phyloP scores from a whole-genome alignment of 2,113 vertebrate genomes.

The Nyctibius bracteatus region DNA sequence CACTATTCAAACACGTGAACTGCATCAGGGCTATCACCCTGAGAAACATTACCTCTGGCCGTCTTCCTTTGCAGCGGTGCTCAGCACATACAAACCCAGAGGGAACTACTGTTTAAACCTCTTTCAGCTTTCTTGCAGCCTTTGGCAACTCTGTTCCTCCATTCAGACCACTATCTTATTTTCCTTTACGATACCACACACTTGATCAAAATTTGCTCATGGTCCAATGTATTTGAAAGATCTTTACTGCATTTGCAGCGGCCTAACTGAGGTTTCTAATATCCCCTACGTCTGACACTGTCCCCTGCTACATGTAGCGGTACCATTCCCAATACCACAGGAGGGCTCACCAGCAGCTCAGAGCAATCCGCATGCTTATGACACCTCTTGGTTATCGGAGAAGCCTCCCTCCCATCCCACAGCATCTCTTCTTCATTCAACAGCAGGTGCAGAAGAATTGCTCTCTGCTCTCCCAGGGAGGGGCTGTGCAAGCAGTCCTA shows the following conservation, averaged over 20 bases:
- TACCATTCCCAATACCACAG: neutral
- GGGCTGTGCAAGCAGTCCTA: neutral
- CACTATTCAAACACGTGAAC: neutral
- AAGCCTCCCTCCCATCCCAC: neutral
- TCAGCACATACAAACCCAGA: neutral
- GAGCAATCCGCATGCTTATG: neutral
- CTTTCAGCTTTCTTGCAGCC: neutral
- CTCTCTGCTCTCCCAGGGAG: neutral
- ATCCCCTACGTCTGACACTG: rapidly evolving
- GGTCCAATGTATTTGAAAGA: neutral
- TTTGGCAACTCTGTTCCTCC: neutral
- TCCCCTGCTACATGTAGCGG: rapidly evolving
- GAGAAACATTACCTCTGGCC: neutral
- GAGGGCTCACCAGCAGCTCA: neutral
- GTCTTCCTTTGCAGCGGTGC: neutral
- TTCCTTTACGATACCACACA: neutral
- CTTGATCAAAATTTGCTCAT: neutral
- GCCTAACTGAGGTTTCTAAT: neutral
- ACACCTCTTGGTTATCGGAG: neutral
- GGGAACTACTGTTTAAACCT: neutral
- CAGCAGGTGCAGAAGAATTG: neutral
- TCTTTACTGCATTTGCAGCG: neutral
- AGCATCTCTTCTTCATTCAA: neutral
- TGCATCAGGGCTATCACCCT: neutral
- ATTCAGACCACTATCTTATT: neutral